These are phyloP conservation scores for Diacarnus erythraeanus DNA, from an alignment of 37 sponge, comb jelly and placozoan species.

Conservation along the genomic window DNA sequence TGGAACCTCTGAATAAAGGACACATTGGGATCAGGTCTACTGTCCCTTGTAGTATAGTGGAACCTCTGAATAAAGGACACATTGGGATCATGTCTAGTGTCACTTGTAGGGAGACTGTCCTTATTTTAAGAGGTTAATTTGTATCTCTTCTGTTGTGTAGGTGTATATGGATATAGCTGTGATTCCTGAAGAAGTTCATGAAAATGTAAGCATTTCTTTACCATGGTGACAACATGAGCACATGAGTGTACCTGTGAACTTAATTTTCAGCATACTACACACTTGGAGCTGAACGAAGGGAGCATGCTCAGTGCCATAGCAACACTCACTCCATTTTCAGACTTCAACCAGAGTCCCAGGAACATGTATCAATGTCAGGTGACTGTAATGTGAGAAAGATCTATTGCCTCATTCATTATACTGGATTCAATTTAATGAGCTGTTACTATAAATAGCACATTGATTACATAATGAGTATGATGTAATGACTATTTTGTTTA, in stretches of 20 bases:
- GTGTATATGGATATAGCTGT: slow-evolving; percentile 89
- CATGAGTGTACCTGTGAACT: background rate
- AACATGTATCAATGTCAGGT: slow-evolving; percentile 99
- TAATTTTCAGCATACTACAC: slow-evolving; percentile 77
- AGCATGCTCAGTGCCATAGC: slow-evolving; percentile 91
- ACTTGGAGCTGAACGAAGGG: slow-evolving; percentile 77
- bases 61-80: no score
- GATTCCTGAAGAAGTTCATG: slow-evolving; percentile 56
- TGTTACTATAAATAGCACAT: background rate
- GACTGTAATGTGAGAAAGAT: background rate
- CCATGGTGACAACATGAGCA: background rate
- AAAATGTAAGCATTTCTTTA: slow-evolving; percentile 37
- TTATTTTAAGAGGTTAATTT: no score
- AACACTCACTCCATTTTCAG: slow-evolving; percentile 92
- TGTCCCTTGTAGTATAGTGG: no score
- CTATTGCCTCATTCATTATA: background rate
- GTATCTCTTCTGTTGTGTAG: slow-evolving; percentile 20
- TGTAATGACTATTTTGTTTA: background rate
- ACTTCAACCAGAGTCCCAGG: slow-evolving; percentile 96
- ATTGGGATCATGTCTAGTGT: no score
- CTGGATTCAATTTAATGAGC: background rate
- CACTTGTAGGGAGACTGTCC: no score
- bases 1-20: no score
- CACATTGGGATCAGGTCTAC: no score
- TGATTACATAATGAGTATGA: background rate